phyloP scores from a whole-genome alignment of 2,888 invertebrate genomes.

The Ceriagrion tenellum region DNA sequence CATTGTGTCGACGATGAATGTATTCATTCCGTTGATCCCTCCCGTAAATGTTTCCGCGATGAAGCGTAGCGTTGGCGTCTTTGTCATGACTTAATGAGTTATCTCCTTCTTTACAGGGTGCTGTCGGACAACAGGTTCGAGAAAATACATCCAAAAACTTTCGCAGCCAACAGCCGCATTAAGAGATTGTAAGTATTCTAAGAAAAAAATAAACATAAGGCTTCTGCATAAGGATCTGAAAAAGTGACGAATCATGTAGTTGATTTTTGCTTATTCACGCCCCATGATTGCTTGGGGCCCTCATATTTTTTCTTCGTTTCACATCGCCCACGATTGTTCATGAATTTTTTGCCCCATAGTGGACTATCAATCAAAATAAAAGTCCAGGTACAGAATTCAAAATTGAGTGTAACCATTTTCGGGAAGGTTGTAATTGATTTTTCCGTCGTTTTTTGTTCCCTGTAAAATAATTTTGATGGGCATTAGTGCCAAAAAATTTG shows the following conservation, averaged over 20 bases:
- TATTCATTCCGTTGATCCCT: neutral
- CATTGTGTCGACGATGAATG: neutral
- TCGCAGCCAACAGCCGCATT: conserved; percentile 81
- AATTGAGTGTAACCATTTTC: neutral
- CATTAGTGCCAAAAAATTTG: neutral
- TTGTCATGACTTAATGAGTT: neutral
- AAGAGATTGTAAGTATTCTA: conserved; percentile 82
- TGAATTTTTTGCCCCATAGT: neutral
- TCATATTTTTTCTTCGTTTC: neutral
- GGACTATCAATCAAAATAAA: neutral
- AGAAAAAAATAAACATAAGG: neutral
- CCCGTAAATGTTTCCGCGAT: neutral
- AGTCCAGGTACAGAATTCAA: neutral
- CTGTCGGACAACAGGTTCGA: conserved; percentile 88
- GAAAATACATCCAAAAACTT: conserved; percentile 84
- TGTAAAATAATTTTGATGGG: neutral
- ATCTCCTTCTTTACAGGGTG: conserved; percentile 81
- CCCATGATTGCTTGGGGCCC: neutral
- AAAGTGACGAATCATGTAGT: neutral
- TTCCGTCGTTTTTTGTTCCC: neutral
- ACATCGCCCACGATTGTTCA: neutral
- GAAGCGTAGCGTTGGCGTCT: neutral
- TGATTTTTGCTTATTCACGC: conserved; percentile 3
- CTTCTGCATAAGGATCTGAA: neutral
- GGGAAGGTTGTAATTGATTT: neutral